Evolutionary conservation across 1,140 invertebrate genomes (phyloP), one percentile per base, ranked within the genome.

Genomic region (Hycleus cichorii): DNA sequence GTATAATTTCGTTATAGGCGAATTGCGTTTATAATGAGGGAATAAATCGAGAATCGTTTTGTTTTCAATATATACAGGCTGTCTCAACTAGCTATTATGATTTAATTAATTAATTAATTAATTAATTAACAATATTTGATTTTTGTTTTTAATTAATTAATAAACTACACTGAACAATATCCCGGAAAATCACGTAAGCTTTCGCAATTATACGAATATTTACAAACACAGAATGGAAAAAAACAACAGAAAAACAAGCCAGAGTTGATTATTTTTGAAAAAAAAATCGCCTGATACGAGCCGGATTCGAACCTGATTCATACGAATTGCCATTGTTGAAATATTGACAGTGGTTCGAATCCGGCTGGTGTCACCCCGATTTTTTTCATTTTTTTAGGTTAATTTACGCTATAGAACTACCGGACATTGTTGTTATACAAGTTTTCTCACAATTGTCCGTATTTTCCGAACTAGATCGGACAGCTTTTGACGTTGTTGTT

Each of bases 361-460:
- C 32, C 32, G 32, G 32, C 7, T 4, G 11, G 5, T 8, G 40
- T 1, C 40, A 1, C 9, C 0, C 11, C 18, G 18, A 18, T n/a
- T n/a, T 42, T 10, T 7, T 7, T 10, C 9, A 10, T n/a, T n/a
- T 42, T 47, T 47, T 45, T 24, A 11, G 45, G 18, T 12, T 24
- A 45, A 9, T 10, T 83, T 82, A 84, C 78, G 82, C 82, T 76
- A 84, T 83, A 67, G 82, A 83, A 75, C 78, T 83, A 54, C 82
- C 82, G 63, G 82, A 84, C 81, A 83, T 83, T 54, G 82, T 84
- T 60, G 82, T 83, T 38, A 74, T 71, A 53, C 72, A 73, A 18
- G 71, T 72, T 47, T 73, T 73, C 57, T 74, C 72, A 63, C 72
- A 74, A 6, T 69, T 66, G 49, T 74, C 72, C 9, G 72, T 73